A percentile compares a stretch with the other conserved stretches of the same genome.
phyloP scores from a whole-genome alignment of 2,797 vertebrate genomes.

The Lepidocolaptes lacrymiger region DNA sequence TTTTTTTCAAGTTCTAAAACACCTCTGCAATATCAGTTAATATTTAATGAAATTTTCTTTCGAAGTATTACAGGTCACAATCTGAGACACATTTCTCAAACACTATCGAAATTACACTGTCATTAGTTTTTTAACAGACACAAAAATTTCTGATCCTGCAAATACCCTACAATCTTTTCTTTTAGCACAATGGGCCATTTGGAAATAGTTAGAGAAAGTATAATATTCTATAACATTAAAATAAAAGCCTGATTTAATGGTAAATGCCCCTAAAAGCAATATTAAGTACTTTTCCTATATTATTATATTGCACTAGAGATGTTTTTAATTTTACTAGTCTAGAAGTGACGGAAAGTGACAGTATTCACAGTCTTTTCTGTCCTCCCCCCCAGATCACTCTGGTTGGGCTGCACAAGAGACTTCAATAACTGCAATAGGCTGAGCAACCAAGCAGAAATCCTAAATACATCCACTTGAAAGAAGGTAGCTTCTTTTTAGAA shows the following conservation, averaged over 20 bases:
- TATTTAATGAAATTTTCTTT: slow-evolving; percentile 11
- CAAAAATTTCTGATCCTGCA: not conserved
- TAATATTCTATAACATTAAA: slow-evolving; percentile 26
- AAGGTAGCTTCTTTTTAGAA: not conserved
- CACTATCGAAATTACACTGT: slow-evolving; percentile 19
- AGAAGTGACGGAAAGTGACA: slow-evolving; percentile 28
- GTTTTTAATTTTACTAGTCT: slow-evolving; percentile 15
- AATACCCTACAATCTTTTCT: slow-evolving; percentile 9
- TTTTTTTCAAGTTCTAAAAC: not conserved
- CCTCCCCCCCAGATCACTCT: not conserved
- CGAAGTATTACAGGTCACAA: slow-evolving; percentile 1
- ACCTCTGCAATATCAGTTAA: not conserved
- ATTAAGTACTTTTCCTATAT: slow-evolving; percentile 1
- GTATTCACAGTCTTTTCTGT: not conserved
- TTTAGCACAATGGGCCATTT: not conserved
- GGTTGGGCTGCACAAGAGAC: not conserved
- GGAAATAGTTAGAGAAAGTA: slow-evolving; percentile 37
- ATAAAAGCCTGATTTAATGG: slow-evolving; percentile 38
- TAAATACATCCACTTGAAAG: not conserved
- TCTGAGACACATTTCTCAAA: slow-evolving; percentile 21
- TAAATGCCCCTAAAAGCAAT: slow-evolving; percentile 38
- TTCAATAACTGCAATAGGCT: not conserved
- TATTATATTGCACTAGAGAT: not conserved
- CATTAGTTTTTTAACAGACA: slow-evolving; percentile 29
- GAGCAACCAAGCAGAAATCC: slow-evolving; percentile 4